Percentiles rank a stretch among this genome's conserved stretches.
Evolutionary conservation across 2,113 vertebrate species (phyloP).

Genomic region (Oncorhynchus keta): DNA sequence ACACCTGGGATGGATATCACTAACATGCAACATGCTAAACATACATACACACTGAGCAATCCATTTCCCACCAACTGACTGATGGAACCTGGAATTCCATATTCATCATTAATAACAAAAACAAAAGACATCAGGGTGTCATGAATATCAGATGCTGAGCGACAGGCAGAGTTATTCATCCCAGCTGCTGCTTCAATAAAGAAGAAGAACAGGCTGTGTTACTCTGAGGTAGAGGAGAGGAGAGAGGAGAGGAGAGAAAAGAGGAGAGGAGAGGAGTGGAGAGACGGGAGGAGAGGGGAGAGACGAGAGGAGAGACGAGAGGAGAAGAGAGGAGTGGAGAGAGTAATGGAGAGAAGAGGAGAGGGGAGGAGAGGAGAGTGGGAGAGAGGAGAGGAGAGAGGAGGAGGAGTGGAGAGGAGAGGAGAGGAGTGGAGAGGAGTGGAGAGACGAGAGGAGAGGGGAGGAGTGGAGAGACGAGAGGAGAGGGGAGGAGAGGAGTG

Average conservation of each 20-base stretch:
- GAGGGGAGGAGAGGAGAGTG: not conserved
- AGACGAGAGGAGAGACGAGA: too few relatives aligned
- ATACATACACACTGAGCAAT: not conserved
- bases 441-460: too few relatives aligned
- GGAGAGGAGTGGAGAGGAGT: too few relatives aligned
- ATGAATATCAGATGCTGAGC: slow-evolving; percentile 21
- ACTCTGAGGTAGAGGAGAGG: slow-evolving; percentile 6
- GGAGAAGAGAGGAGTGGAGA: too few relatives aligned
- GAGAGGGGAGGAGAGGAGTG: too few relatives aligned
- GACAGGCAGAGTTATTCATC: slow-evolving; percentile 5
- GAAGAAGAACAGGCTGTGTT: slow-evolving; percentile 59
- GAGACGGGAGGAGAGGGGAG: fast-evolving
- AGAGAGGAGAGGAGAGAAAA: too few relatives aligned
- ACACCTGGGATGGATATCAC: not conserved
- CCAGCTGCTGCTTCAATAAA: slow-evolving; percentile 23
- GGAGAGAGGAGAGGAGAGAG: too few relatives aligned
- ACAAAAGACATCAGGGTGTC: slow-evolving; percentile 4
- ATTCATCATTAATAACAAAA: slow-evolving; percentile 23
- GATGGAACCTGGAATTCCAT: not conserved
- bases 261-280: too few relatives aligned
- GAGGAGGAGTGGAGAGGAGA: too few relatives aligned
- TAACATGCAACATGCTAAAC: not conserved
- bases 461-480: fast-evolving
- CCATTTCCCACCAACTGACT: not conserved
- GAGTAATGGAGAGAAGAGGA: too few relatives aligned